These are phyloP conservation scores for Rhombomys opimus DNA, from an alignment of 2,113 vertebrate species.

Conservation along the genomic window DNA sequence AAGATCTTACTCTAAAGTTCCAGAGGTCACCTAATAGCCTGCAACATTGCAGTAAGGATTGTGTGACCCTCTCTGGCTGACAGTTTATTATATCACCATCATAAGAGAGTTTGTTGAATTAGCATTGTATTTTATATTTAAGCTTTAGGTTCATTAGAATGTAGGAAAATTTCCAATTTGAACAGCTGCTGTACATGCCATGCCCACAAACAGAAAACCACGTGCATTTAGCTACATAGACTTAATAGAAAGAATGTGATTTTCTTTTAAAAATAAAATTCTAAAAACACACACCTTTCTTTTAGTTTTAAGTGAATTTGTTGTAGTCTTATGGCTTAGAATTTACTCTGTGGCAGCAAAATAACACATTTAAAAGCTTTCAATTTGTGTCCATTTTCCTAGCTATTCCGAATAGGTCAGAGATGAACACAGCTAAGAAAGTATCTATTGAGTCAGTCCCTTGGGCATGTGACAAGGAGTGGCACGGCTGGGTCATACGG, in stretches of 20 bases:
- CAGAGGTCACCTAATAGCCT: neutral
- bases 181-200: neutral
- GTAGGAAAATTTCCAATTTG: conserved; percentile 19
- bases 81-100: neutral
- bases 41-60: neutral
- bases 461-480: neutral
- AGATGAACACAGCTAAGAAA: neutral
- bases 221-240: neutral
- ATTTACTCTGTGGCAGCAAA: neutral
- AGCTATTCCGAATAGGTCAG: neutral
- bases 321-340: conserved; percentile 5
- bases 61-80: neutral
- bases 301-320: conserved; percentile 25
- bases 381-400: neutral
- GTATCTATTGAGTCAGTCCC: neutral
- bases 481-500: neutral
- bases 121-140: neutral
- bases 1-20: neutral
- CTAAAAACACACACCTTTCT: neutral
- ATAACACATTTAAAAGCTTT: neutral
- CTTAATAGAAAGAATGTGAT: neutral
- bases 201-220: neutral
- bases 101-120: neutral
- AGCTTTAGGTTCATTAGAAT: conserved; percentile 37
- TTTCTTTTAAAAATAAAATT: conserved; percentile 46